These are phyloP conservation scores for Eidolon helvum DNA, from an alignment of 2,113 vertebrate genomes.

Conservation along the genomic window DNA sequence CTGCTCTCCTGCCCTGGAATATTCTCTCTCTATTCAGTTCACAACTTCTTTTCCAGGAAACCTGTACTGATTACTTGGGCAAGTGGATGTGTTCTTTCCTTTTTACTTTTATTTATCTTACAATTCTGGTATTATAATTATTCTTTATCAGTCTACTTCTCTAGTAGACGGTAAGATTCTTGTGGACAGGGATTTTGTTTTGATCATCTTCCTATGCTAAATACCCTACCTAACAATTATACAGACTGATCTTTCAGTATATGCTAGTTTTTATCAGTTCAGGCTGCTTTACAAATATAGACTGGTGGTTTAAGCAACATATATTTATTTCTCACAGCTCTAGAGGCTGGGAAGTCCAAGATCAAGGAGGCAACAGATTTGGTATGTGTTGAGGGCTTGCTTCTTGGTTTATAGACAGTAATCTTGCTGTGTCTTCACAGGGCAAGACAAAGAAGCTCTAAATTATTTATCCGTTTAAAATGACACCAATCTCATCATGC, in stretches of 20 bases:
- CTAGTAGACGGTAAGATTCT: background rate
- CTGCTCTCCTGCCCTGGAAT: background rate
- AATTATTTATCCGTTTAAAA: background rate
- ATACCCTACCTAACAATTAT: background rate
- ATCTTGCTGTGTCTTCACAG: background rate
- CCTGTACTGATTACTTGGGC: background rate
- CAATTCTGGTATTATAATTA: background rate
- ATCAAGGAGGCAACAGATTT: background rate
- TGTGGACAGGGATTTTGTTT: background rate
- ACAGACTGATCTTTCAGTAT: background rate
- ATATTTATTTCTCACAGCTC: background rate
- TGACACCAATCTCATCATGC: background rate
- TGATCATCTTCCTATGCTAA: background rate
- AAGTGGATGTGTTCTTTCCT: background rate
- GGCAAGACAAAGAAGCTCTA: background rate
- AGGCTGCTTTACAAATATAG: background rate
- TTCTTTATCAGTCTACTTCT: background rate
- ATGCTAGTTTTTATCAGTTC: background rate
- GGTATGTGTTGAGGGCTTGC: background rate
- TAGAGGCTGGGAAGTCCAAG: background rate
- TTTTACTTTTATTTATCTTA: background rate
- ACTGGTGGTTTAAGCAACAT: background rate
- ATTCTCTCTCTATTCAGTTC: background rate
- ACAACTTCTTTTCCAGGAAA: background rate
- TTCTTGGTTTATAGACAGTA: background rate